These are phyloP conservation scores for Aphrophora alni DNA, from an alignment of 2,888 invertebrate genomes.

Conservation along the genomic window DNA sequence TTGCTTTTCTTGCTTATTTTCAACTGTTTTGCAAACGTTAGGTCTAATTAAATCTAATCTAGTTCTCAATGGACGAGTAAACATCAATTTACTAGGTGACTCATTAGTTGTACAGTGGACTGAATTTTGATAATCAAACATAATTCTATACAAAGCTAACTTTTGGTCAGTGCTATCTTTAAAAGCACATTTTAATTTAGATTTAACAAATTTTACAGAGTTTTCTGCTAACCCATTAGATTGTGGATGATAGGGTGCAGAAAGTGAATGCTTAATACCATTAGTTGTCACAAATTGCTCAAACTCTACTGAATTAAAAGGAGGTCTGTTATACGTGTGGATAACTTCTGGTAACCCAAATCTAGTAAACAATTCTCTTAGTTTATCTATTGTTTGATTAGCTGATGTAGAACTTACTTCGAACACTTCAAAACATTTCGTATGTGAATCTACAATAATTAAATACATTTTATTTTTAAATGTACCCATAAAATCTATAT, in stretches of 20 bases:
- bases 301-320: slow-evolving; percentile 19
- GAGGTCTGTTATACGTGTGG: slow-evolving; percentile 12
- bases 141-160: neutral
- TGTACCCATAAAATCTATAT: slow-evolving; percentile 23
- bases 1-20: neutral
- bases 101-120: slow-evolving; percentile 20
- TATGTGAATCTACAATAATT: too few relatives aligned
- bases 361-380: slow-evolving; percentile 20
- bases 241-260: neutral
- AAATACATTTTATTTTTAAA: too few relatives aligned
- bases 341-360: too few relatives aligned
- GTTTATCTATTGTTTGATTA: slow-evolving; percentile 14
- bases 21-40: neutral
- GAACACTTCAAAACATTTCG: too few relatives aligned
- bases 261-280: too few relatives aligned
- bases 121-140: neutral
- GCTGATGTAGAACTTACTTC: neutral
- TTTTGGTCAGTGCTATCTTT: neutral
- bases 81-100: slow-evolving; percentile 23
- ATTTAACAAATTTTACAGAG: slow-evolving; percentile 15
- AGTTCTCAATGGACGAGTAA: neutral
- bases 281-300: too few relatives aligned
- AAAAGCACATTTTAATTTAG: slow-evolving; percentile 11
- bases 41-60: slow-evolving; percentile 20
- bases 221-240: slow-evolving; percentile 50